Base-by-base conservation (phyloP, 2,113 vertebrate species). In the Chloroceryle aenea region DNA sequence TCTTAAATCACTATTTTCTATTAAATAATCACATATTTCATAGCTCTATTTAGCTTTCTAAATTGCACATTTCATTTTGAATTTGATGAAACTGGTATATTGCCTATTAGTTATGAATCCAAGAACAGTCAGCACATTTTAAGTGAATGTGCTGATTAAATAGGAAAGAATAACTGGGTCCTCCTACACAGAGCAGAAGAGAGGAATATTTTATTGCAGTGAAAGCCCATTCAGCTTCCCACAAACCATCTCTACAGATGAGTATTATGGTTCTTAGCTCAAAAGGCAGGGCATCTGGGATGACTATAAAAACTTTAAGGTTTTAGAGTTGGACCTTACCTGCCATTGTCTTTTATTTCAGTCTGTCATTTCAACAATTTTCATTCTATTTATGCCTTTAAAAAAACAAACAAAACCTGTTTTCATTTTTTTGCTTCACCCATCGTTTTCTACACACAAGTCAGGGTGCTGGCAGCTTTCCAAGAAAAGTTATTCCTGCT, bases 81-180 rank as follows among this genome's bases (percentile, higher is more conserved):
- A 81, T 94, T 81, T 87, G 66, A 85, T 93, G 50, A 92, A 74
- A 82, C 27, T 67, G 36, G 12, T 93, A 55, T 77, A 84, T 62
- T 92, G 36, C 52, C 61, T 82, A 79, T 90, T 92, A 88, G 61
- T 76, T 75, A 76, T 62, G 76, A 92, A 71, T 85, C 61, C 77
- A 85, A 86, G 58, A 94, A 48, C 42, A 88, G 55, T 95, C 85
- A 89, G 69, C 63, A 93, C 2, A 30, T 92, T 93, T 56, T 73
- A 93, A 96, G 27, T 50, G 71, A 95, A 91, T 61, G 42, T 59
- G 58, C 53, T 94, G 73, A 96, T 91, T 96, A 96, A 91, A 91
- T 80, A 89, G 48, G 22, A 89, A 87, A 76, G 40, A 94, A 95
- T 64, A 89, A 75, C 27, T 40, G 58, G 30, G 15, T 90, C 64